phyloP scores from a whole-genome alignment of 2,113 vertebrate genomes.

The Sorex araneus region DNA sequence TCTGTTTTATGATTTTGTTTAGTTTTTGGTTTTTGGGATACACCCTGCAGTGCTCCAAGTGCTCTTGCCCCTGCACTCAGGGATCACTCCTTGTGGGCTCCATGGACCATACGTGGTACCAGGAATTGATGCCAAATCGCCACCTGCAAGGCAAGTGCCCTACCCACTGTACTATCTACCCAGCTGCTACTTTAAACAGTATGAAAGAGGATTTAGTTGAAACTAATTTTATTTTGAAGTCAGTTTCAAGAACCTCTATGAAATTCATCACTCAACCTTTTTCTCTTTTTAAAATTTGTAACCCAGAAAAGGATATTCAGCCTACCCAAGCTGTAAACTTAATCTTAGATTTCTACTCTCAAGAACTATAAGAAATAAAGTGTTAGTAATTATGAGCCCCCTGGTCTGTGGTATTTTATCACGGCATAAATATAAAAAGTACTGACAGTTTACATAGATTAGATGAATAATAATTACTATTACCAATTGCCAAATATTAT shows the following conservation, averaged over 20 bases:
- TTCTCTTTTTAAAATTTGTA: background rate
- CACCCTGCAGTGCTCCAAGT: too few relatives aligned
- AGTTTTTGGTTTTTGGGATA: too few relatives aligned
- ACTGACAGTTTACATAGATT: background rate
- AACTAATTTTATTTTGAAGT: conserved; percentile 36
- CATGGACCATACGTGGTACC: too few relatives aligned
- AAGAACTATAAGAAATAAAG: conserved; percentile 20
- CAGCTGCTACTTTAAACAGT: background rate
- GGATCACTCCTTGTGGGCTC: too few relatives aligned
- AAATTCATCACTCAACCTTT: background rate
- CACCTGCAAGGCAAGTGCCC: too few relatives aligned
- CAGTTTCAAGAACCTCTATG: background rate
- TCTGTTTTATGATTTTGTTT: background rate
- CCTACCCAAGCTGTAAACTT: too few relatives aligned
- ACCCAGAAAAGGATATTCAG: background rate
- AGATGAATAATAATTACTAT: background rate
- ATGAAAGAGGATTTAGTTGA: background rate
- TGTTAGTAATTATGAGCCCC: background rate
- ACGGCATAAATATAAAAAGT: background rate
- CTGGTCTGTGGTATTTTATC: background rate
- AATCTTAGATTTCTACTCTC: background rate
- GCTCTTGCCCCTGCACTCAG: too few relatives aligned
- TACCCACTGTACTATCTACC: too few relatives aligned
- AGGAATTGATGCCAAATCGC: too few relatives aligned
- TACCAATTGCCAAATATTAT: background rate